Conservation (phyloP, 2,797 vertebrate species). For the Aldrovandia affinis region DNA sequence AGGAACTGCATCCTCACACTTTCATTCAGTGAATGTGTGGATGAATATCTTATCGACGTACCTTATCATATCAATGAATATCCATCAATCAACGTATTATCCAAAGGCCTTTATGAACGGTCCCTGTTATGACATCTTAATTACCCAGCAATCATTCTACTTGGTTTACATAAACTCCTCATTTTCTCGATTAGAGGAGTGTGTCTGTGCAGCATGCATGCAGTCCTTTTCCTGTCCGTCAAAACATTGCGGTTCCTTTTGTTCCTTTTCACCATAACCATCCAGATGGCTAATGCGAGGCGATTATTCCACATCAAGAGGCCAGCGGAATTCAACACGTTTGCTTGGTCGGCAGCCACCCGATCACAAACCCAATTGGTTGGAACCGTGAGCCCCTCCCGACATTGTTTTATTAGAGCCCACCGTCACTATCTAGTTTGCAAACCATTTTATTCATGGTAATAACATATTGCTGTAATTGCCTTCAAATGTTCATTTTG, state of each 20-base stretch:
- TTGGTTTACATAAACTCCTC: background rate
- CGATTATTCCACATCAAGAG: background rate
- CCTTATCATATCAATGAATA: too few relatives aligned
- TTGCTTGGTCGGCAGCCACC: background rate
- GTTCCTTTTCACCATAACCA: background rate
- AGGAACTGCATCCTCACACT: too few relatives aligned
- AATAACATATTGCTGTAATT: constrained; percentile 44
- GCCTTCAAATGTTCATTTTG: constrained; percentile 44
- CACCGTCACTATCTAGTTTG: constrained; percentile 38
- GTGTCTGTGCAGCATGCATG: background rate
- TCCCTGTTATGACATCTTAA: background rate
- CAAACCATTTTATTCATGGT: constrained; percentile 37
- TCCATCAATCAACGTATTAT: too few relatives aligned
- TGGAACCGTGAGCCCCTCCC: constrained; percentile 15
- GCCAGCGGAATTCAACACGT: background rate
- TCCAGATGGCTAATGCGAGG: background rate
- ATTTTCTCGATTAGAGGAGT: background rate
- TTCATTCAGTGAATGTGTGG: too few relatives aligned
- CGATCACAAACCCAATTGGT: background rate
- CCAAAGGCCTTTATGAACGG: too few relatives aligned
- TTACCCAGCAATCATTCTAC: background rate
- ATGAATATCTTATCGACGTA: too few relatives aligned
- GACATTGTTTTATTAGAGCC: constrained; percentile 24
- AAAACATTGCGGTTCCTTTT: background rate
- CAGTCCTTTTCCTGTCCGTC: background rate